These are phyloP conservation scores for Taenaris catops DNA, from an alignment of 2,888 invertebrate species.

Conservation along the genomic window DNA sequence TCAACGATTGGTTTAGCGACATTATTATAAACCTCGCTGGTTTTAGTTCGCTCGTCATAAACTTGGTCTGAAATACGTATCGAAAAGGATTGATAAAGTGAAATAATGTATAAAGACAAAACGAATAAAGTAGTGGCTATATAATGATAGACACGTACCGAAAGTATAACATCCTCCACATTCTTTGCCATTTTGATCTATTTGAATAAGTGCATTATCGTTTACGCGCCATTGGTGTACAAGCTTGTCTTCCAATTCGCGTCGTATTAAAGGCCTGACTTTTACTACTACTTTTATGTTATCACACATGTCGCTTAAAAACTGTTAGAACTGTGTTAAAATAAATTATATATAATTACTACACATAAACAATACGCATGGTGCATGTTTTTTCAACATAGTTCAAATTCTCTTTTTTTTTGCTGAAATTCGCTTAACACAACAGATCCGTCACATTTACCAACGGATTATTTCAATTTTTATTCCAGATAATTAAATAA, in stretches of 20 bases:
- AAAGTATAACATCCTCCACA: slow-evolving; percentile 49
- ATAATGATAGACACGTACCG: slow-evolving; percentile 54
- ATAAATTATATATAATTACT: too few species aligned
- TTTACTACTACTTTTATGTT: slow-evolving; percentile 89
- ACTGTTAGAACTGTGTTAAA: slow-evolving; percentile 1
- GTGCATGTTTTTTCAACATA: too few species aligned
- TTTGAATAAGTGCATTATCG: slow-evolving; percentile 78
- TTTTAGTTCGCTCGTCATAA: slow-evolving; percentile 80
- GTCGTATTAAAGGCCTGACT: slow-evolving; percentile 83
- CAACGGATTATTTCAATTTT: slow-evolving; percentile 29
- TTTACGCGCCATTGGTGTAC: slow-evolving; percentile 81
- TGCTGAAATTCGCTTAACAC: too few species aligned
- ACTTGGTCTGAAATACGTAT: slow-evolving; percentile 89
- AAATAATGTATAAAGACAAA: too few species aligned
- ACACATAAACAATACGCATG: too few species aligned
- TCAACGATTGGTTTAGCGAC: slow-evolving; percentile 86
- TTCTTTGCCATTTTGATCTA: slow-evolving; percentile 73
- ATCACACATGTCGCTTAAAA: slow-evolving; percentile 72
- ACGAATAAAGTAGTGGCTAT: too few species aligned
- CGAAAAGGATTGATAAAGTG: too few species aligned
- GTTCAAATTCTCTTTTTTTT: too few species aligned
- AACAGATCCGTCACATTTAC: too few species aligned
- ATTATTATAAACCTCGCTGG: slow-evolving; percentile 82
- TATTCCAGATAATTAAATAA: too few species aligned
- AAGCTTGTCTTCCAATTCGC: slow-evolving; percentile 81